Evolutionary conservation across 2,888 invertebrate genomes (phyloP), one percentile per base, ranked within the genome.

Genomic region (Macrosoma leucophasiata): DNA sequence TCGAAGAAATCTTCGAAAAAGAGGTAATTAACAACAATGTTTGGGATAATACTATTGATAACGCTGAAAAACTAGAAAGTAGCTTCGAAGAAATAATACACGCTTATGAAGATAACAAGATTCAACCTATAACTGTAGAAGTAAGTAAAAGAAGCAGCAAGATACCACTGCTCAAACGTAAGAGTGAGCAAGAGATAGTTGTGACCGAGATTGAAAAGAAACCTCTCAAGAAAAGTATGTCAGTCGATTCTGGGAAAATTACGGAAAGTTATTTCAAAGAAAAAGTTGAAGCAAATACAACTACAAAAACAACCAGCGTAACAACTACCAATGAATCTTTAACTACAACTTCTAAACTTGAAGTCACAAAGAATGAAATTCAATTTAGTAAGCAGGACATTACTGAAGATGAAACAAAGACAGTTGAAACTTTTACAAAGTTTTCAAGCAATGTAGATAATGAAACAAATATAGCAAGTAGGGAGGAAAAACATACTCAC

Each of bases 81-180:
- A 69, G 57, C 27, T 82, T 82, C 33, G 78, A 81, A 46, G 76
- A 81, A 52, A 70, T 82, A 8, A 71, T 79, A 14, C 75, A 81
- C 24, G 66, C 67, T 3, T 82, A 82, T 25, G 77, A 77, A 11
- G 72, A 72, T 20, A 54, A 62, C 11, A 57, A 56, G 24, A 28
- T 46, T 2, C 48, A 66, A 22, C 57, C 60, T 15, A 46, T 58
- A 1, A 56, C 50, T 11, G 39, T 50, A 7, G 68, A 65, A 4
- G n/a, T n/a, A n/a, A 62, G 53, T 30, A 28, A 58, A 0, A 69
- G 42, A 39, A 46, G 55, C 25, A 68, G 71, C 2, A 78, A 58
- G 58, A 75, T 78, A 50, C 79, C 79, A 0, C 51, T 65, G 17
- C 41, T 68, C 1, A 70, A 62, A 47, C 60, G 68, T 3, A 66